Evolutionary conservation across 2,888 invertebrate genomes (phyloP), one percentile per base, ranked within the genome.

Genomic region (Anoncus sp.): DNA sequence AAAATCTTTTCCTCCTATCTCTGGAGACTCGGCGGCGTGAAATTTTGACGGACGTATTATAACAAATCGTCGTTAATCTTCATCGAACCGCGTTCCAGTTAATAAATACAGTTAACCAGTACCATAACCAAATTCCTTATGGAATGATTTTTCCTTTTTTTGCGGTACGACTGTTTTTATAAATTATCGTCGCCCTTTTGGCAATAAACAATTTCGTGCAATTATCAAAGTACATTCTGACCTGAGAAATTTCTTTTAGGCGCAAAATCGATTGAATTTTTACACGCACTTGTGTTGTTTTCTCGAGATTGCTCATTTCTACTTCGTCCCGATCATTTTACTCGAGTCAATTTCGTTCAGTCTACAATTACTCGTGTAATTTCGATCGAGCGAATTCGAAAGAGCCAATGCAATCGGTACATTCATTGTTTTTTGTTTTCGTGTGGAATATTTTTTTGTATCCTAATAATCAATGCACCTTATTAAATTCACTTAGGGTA

Each of bases 401-500:
- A 53, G 53, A 47, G 47, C 38, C 45, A 14, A 45, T 49, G 59
- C 67, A 22, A 18, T 62, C 27, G 31, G 51, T 51, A 59, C 40
- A 24, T 38, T 60, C 31, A 40, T 60, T 20, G 35, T 49, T 40
- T 38, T 47, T 47, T 43, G 55, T 31, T 47, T 35, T 10, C 38
- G n/a, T 65, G n/a, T n/a, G n/a, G n/a, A n/a, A n/a, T n/a, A n/a
- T 20, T 27, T 43, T 76, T 35, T 31, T 31, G 31, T 31, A 60
- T 66, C 31, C 35, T 47, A 22, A 62, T 57, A 16, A 71, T 62
- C 35, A 18, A 66, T 62, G 67, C n/a, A 67, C 49, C 10, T 14
- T 10, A 14, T 31, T 66, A 55, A 43, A 70, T 55, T 27, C 2
- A 51, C 77, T 93, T 92, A 96, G 90, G 96, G 96, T 91, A 96